Conservation (phyloP, 1,140 invertebrate genomes). For the Pseudomyrmex pallidus region DNA sequence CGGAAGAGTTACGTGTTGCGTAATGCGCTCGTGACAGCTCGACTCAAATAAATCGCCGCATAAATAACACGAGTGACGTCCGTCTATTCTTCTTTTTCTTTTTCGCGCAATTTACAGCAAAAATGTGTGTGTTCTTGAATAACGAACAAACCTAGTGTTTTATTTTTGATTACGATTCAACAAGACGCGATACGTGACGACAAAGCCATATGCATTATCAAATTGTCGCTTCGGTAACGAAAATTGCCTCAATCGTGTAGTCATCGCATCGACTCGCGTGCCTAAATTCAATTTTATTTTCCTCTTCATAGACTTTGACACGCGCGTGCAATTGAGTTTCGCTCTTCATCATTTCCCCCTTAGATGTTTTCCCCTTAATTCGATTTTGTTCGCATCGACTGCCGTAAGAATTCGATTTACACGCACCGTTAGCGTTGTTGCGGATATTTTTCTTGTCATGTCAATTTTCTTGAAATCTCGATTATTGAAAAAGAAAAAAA, state of each 20-base stretch:
- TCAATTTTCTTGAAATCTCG: slow-evolving; percentile 5
- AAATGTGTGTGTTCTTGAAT: not conserved
- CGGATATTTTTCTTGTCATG: slow-evolving; percentile 2
- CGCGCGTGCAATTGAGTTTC: slow-evolving; percentile 45
- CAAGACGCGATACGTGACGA: not conserved
- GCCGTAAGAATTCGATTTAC: slow-evolving; percentile 37
- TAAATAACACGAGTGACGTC: not conserved
- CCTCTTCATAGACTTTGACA: slow-evolving; percentile 10
- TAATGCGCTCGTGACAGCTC: not conserved
- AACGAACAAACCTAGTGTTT: not conserved
- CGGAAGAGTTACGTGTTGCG: not conserved
- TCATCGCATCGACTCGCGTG: slow-evolving; percentile 33
- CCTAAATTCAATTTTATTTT: slow-evolving; percentile 51
- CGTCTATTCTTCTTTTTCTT: not conserved
- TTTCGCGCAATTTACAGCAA: not conserved
- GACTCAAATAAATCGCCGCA: slow-evolving; percentile 19
- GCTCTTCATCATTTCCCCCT: slow-evolving; percentile 45
- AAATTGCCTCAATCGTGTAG: slow-evolving; percentile 38
- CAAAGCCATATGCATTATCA: slow-evolving; percentile 18
- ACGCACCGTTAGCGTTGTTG: not conserved
- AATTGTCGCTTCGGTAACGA: slow-evolving; percentile 49
- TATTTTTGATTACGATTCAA: not conserved
- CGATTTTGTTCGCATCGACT: slow-evolving; percentile 17
- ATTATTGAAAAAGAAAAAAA: not conserved
- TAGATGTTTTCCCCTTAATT: slow-evolving; percentile 24